Conservation (phyloP, 2,113 vertebrate species). For the Recurvirostra avosetta region DNA sequence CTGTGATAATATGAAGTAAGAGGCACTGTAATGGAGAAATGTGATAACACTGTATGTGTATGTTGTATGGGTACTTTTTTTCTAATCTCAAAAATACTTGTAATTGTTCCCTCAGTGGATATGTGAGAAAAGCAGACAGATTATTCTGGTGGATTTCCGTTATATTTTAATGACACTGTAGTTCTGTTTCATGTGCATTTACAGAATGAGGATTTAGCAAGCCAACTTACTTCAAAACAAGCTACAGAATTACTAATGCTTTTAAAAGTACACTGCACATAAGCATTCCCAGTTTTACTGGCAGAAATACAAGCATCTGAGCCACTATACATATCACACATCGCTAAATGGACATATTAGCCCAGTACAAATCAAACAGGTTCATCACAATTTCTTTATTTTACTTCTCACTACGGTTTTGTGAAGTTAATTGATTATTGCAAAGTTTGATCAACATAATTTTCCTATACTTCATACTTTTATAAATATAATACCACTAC, state of each 20-base stretch:
- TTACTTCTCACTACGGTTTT: neutral
- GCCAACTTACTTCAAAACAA: neutral
- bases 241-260: neutral
- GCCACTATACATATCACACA: neutral
- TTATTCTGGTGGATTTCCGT: neutral
- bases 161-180: neutral
- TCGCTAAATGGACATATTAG: neutral
- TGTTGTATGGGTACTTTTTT: neutral
- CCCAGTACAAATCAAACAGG: neutral
- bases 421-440: neutral
- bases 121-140: neutral
- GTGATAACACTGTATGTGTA: neutral
- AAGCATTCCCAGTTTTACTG: neutral
- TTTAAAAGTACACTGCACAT: neutral
- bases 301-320: neutral
- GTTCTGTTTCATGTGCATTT: neutral
- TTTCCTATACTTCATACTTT: neutral
- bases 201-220: neutral
- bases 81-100: neutral
- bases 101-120: neutral
- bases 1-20: neutral
- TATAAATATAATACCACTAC: neutral
- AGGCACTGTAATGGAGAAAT: neutral
- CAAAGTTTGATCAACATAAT: neutral
- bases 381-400: neutral